Evolutionary conservation across 1,140 invertebrate species (phyloP), one percentile per base, ranked within the genome.

Genomic region (Drosophila bocki): DNA sequence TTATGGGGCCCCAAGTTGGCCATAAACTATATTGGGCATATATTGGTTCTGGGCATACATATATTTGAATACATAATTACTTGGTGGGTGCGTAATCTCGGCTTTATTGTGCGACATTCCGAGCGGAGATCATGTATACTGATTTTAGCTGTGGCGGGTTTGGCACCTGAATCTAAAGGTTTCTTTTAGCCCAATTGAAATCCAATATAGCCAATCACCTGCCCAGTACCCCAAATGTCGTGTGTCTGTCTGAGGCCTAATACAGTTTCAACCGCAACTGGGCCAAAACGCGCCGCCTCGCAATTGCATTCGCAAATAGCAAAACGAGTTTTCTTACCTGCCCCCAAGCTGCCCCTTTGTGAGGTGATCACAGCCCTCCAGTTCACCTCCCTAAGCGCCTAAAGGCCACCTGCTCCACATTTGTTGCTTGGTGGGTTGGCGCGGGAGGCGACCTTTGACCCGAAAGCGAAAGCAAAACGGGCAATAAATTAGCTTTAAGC

Each of bases 381-480:
- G 53, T 54, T 59, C 33, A 57, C 47, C 50, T 37, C 57, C 29
- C 48, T 19, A 61, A 71, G 65, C 76, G 74, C 70, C 78, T 65
- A 90, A 90, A 90, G 85, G 85, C 86, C 85, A 85, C 86, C 84
- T 88, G 84, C 78, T 81, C 85, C 85, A 90, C 69, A 81, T 88
- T 62, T 90, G 84, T 84, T 88, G 84, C 65, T 26, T 15, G 26
- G 63, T 53, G 67, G 48, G 68, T 17, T 33, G 17, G 39, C 22
- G 67, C 48, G 57, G 39, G 65, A 51, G 35, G 19, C 63, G 68
- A 83, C 76, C 77, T 86, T 78, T 86, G 82, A 78, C 74, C 72
- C 75, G 58, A 64, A 72, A 74, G 68, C 70, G 71, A 75, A 67
- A 68, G 53, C 53, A 41, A 65, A 65, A 63, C 68, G 62, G 33